Conservation (phyloP, 2,113 vertebrate genomes). For the Percina caprodes region DNA sequence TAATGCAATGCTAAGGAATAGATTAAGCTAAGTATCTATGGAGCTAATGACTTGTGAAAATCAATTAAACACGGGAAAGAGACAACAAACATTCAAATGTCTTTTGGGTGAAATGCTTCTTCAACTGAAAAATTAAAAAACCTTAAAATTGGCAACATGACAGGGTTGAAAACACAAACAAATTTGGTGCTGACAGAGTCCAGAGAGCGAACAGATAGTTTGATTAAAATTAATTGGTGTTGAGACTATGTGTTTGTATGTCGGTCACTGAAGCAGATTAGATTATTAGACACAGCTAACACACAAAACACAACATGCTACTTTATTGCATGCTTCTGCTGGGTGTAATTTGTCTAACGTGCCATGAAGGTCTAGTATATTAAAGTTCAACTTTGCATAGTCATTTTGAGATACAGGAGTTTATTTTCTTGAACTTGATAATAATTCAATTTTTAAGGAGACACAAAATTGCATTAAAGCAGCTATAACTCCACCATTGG, state of each 20-base stretch:
- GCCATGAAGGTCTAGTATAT: background rate
- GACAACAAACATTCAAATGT: slow-evolving; percentile 31
- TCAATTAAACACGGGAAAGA: slow-evolving; percentile 65
- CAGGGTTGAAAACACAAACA: slow-evolving; percentile 70
- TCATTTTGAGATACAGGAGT: background rate
- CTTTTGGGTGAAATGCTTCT: slow-evolving; percentile 55
- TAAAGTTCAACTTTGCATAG: background rate
- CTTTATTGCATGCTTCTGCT: slow-evolving; percentile 9
- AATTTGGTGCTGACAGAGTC: slow-evolving; percentile 53
- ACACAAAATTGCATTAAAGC: background rate
- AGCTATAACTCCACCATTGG: background rate
- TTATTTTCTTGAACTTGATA: background rate
- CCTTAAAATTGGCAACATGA: slow-evolving; percentile 42
- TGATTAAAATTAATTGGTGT: slow-evolving; percentile 55
- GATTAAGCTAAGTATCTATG: slow-evolving; percentile 37
- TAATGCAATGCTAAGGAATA: slow-evolving; percentile 49
- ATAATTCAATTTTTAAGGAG: background rate
- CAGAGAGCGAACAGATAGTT: slow-evolving; percentile 57
- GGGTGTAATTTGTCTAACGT: slow-evolving; percentile 19
- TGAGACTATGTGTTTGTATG: slow-evolving; percentile 2
- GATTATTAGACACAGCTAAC: slow-evolving; percentile 11
- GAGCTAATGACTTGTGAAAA: slow-evolving; percentile 69
- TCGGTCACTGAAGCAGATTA: slow-evolving; percentile 24
- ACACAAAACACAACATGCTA: slow-evolving; percentile 13
- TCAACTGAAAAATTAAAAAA: slow-evolving; percentile 74